Conservation (phyloP, 1,140 invertebrate genomes). For the Euglossa dilemma region DNA sequence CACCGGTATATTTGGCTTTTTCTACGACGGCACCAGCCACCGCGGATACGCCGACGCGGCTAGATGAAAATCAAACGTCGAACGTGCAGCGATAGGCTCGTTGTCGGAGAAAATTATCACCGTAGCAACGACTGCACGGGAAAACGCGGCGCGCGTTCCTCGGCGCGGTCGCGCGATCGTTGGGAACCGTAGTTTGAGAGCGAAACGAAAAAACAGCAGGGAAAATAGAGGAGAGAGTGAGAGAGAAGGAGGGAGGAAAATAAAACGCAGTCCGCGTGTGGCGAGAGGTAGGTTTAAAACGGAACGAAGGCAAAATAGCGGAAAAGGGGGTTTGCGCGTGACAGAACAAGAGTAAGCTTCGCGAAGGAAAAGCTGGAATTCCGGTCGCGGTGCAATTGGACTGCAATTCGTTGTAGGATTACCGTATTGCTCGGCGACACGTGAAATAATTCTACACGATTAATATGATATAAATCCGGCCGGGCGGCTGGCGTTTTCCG, state of each 20-base stretch:
- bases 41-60: too few species aligned
- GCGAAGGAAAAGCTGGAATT: constrained; percentile 56
- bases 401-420: constrained; percentile 59
- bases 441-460: constrained; percentile 63
- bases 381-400: constrained; percentile 39
- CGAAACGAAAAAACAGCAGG: too few species aligned
- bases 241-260: background rate
- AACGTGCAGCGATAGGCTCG: background rate
- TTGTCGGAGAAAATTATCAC: background rate
- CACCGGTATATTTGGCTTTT: background rate
- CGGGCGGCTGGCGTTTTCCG: background rate
- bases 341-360: constrained; percentile 34
- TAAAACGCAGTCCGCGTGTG: background rate
- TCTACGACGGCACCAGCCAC: too few species aligned
- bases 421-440: constrained; percentile 45
- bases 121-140: background rate
- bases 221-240: too few species aligned
- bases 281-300: background rate
- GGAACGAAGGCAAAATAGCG: constrained; percentile 16
- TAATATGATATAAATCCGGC: constrained; percentile 64
- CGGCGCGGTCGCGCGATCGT: background rate
- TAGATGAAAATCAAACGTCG: background rate
- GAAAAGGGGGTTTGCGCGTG: constrained; percentile 32
- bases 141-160: background rate
- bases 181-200: too few species aligned